These are phyloP conservation scores for Corythaixoides concolor DNA, from an alignment of 2,113 vertebrate species.

Conservation along the genomic window DNA sequence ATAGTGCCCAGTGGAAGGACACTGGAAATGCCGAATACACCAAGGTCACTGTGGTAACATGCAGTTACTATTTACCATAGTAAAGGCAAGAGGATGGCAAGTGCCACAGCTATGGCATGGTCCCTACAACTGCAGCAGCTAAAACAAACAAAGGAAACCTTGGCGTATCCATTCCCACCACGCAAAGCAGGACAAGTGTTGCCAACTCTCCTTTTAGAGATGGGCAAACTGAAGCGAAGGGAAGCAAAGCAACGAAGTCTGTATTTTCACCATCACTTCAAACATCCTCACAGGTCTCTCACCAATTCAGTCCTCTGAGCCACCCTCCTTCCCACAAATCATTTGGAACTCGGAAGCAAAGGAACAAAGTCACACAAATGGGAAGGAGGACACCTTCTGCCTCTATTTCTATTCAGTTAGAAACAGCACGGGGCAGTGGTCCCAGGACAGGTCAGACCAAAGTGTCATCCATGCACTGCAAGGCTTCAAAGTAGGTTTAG, in stretches of 20 bases:
- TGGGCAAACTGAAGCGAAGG: neutral
- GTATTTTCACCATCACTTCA: neutral
- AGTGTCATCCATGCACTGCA: neutral
- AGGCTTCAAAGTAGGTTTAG: neutral
- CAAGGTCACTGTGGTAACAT: neutral
- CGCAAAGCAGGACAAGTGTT: neutral
- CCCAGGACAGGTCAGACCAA: neutral
- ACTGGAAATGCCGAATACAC: too few relatives aligned
- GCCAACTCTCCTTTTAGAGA: neutral
- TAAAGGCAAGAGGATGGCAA: neutral
- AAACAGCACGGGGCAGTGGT: neutral
- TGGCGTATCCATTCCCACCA: neutral
- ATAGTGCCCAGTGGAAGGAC: rapidly evolving
- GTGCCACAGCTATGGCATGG: neutral
- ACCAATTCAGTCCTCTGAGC: neutral
- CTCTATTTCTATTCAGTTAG: neutral
- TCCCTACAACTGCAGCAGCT: neutral
- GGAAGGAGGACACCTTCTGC: neutral
- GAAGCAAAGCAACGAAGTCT: neutral
- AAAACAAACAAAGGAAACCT: neutral
- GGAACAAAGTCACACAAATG: neutral
- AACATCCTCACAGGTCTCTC: neutral
- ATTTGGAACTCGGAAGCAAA: neutral
- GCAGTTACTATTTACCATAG: neutral
- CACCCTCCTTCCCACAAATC: neutral